A percentile compares a stretch with the other conserved stretches of the same genome.
phyloP scores from a whole-genome alignment of 2,888 invertebrate species.

The Protodeltote pygarga region DNA sequence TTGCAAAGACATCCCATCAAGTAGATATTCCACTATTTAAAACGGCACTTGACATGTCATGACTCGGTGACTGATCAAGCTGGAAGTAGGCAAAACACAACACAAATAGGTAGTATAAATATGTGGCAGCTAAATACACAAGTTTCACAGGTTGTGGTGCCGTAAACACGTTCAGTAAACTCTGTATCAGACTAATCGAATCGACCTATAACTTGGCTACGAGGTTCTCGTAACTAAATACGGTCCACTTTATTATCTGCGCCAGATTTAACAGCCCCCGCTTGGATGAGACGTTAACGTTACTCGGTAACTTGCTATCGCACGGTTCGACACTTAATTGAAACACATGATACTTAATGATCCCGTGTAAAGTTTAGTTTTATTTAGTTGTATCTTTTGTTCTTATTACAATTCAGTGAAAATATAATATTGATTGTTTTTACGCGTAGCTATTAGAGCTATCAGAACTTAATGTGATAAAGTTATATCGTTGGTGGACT shows the following conservation, averaged over 20 bases:
- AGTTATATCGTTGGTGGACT: too few relatives aligned
- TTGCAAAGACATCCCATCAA: too few relatives aligned
- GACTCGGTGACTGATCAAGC: constrained; percentile 21
- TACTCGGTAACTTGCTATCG: constrained; percentile 41
- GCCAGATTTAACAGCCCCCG: constrained; percentile 63
- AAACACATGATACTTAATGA: constrained; percentile 48
- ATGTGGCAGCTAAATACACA: constrained; percentile 61
- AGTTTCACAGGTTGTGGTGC: constrained; percentile 62
- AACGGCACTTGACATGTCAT: background rate
- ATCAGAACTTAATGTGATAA: too few relatives aligned
- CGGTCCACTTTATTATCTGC: constrained; percentile 72
- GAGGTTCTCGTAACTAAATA: constrained; percentile 72
- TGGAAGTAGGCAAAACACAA: constrained; percentile 25
- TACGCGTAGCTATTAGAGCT: too few relatives aligned
- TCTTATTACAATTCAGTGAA: background rate
- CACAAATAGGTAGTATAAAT: constrained; percentile 54
- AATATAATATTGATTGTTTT: too few relatives aligned
- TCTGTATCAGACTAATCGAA: constrained; percentile 74
- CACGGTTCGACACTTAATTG: constrained; percentile 57
- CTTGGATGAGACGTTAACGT: constrained; percentile 53
- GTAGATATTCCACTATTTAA: too few relatives aligned
- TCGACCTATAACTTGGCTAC: constrained; percentile 72
- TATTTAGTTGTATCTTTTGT: background rate
- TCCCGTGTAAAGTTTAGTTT: constrained; percentile 6
- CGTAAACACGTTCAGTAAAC: constrained; percentile 72